phyloP scores from a whole-genome alignment of 2,888 invertebrate genomes.

The Hirtodrosophila cameraria region DNA sequence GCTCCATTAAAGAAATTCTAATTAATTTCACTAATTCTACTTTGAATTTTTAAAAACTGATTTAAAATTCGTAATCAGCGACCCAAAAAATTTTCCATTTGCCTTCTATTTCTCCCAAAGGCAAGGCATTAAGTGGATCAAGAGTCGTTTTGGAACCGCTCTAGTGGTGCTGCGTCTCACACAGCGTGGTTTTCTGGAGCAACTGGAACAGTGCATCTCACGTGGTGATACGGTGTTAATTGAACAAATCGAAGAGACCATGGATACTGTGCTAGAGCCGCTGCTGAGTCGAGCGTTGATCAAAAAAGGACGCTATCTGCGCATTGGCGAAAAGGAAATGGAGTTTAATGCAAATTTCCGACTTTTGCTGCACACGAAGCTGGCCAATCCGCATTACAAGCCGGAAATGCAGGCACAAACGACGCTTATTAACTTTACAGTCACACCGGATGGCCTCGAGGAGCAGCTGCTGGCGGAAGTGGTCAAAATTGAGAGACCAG shows the following conservation, averaged over 20 bases:
- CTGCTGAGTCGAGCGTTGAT: conserved; percentile 94
- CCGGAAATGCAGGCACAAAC: conserved; percentile 99
- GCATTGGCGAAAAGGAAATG: conserved; percentile 96
- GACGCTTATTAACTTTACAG: conserved; percentile 97
- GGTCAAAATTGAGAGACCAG: conserved; percentile 96
- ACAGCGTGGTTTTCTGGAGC: conserved; percentile 93
- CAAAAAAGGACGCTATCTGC: conserved; percentile 91
- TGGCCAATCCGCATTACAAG: conserved; percentile 98
- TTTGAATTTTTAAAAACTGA: no score
- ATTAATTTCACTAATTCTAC: no score
- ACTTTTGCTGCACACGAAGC: conserved; percentile 95
- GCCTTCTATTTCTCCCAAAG: no score
- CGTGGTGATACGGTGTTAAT: conserved; percentile 92
- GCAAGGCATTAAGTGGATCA: conserved; percentile 98
- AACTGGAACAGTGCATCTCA: conserved; percentile 90
- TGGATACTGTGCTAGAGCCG: conserved; percentile 97
- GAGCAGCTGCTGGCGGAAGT: conserved; percentile 97
- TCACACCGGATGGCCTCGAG: conserved; percentile 97
- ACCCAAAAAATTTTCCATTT: no score
- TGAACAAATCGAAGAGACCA: conserved; percentile 95
- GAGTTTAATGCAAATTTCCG: conserved; percentile 93
- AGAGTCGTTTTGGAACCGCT: conserved; percentile 90
- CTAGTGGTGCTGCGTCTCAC: conserved; percentile 91
- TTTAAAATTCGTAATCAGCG: no score
- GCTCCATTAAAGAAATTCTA: no score